Evolutionary conservation across 2,113 vertebrate genomes (phyloP).

Genomic region (Piliocolobus tephrosceles): DNA sequence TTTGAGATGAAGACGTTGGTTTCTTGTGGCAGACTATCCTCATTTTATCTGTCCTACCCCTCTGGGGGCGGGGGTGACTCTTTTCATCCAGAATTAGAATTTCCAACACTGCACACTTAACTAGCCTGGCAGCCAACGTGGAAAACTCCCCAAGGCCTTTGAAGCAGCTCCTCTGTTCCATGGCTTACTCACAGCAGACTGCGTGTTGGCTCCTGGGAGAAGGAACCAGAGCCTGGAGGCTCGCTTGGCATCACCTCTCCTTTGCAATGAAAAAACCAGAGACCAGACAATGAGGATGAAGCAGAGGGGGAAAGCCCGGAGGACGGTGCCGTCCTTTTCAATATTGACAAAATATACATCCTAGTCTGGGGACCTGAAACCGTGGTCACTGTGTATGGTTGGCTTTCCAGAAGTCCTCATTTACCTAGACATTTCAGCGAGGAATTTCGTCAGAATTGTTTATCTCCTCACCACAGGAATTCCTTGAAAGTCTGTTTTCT

Average conservation of each 20-base stretch:
- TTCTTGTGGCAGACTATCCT: not conserved
- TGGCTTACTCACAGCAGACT: not conserved
- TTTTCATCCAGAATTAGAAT: not conserved
- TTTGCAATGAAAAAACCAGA: not conserved
- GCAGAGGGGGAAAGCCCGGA: not conserved
- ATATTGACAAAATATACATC: not conserved
- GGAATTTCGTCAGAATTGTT: not conserved
- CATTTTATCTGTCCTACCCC: not conserved
- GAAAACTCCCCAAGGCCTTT: not conserved
- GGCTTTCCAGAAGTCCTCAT: not conserved
- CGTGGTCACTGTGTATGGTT: not conserved
- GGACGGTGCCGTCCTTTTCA: not conserved
- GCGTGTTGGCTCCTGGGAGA: not conserved
- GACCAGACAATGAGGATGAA: not conserved
- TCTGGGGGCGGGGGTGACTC: accelerated
- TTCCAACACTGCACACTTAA: not conserved
- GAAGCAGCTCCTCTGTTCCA: not conserved
- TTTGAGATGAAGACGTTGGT: not conserved
- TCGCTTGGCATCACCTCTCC: accelerated
- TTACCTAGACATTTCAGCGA: constrained; percentile 18
- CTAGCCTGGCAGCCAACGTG: not conserved
- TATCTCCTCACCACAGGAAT: not conserved
- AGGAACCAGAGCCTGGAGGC: not conserved
- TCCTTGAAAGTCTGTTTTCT: not conserved
- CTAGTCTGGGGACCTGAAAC: not conserved